These are phyloP conservation scores for Saccopteryx leptura DNA, from an alignment of 2,113 vertebrate species.

Conservation along the genomic window DNA sequence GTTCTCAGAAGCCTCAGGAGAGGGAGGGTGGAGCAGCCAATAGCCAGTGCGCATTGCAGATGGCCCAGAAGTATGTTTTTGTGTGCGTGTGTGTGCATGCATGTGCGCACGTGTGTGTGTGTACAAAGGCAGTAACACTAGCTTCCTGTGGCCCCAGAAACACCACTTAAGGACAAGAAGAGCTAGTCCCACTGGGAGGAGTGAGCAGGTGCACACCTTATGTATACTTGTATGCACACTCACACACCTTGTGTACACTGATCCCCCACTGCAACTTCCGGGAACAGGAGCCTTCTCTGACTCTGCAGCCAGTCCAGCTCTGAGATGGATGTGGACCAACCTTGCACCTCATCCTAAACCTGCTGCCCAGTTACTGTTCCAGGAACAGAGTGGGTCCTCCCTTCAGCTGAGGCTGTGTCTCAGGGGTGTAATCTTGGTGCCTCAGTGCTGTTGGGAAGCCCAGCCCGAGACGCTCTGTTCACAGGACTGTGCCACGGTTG, in stretches of 20 bases:
- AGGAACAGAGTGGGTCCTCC: neutral
- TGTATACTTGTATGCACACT: neutral
- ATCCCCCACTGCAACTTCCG: neutral
- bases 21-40: neutral
- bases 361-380: neutral
- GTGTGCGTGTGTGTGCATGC: neutral
- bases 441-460: neutral
- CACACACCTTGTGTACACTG: neutral
- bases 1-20: conserved; percentile 4
- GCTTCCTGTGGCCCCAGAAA: neutral
- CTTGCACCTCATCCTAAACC: neutral
- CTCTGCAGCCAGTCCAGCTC: neutral
- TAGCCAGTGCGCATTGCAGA: conserved; percentile 48
- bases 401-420: neutral
- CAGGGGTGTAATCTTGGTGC: neutral
- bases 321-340: neutral
- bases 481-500: neutral
- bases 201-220: neutral
- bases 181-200: neutral
- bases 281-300: neutral
- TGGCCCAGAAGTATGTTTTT: neutral
- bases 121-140: neutral
- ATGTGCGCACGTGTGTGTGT: neutral
- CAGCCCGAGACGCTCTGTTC: neutral
- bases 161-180: neutral